Evolutionary conservation across 2,113 vertebrate genomes (phyloP).

Genomic region (Narcine bancroftii): DNA sequence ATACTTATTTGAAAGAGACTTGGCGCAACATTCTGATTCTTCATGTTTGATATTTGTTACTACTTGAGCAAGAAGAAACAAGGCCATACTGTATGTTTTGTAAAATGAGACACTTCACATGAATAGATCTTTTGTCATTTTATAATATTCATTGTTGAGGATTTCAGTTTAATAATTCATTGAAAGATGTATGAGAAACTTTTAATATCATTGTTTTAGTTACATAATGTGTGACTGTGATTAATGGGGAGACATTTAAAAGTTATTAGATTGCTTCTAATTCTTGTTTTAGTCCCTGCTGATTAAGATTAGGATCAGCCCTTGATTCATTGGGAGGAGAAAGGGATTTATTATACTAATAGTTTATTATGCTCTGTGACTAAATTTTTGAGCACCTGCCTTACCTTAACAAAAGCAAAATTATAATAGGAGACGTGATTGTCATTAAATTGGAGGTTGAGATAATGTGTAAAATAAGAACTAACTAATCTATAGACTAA

Average conservation of each 20-base stretch:
- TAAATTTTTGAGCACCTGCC: neutral
- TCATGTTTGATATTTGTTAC: conserved; percentile 21
- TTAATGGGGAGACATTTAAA: neutral
- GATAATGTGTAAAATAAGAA: neutral
- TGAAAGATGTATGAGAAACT: conserved; percentile 25
- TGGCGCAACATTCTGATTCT: conserved; percentile 26
- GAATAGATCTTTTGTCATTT: conserved; percentile 33
- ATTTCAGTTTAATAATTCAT: conserved; percentile 17
- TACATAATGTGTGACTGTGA: neutral
- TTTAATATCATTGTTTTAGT: neutral
- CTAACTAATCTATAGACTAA: no score
- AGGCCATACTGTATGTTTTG: neutral
- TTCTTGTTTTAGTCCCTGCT: neutral
- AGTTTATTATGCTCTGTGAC: neutral
- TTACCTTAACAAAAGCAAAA: neutral
- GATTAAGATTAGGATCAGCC: neutral
- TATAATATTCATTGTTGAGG: neutral
- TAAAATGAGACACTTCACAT: conserved; percentile 22
- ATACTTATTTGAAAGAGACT: neutral
- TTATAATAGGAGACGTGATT: no score
- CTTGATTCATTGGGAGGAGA: neutral
- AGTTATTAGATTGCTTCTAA: neutral
- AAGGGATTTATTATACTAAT: neutral
- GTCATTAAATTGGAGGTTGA: neutral
- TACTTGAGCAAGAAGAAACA: neutral